Base-by-base conservation (phyloP, 2,113 vertebrate genomes). In the Campylorhamphus procurvoides region DNA sequence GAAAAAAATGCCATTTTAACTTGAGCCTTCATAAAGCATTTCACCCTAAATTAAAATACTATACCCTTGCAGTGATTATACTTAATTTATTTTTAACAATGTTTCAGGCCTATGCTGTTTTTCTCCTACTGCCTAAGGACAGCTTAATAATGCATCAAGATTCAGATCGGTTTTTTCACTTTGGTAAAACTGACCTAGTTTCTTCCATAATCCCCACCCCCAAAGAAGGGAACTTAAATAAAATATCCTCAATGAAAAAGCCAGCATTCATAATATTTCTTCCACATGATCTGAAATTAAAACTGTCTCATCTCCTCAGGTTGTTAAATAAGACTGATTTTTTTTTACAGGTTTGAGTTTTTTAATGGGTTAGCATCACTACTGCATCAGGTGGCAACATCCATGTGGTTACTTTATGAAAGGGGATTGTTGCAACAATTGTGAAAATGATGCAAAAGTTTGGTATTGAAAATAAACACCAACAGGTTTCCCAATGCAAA, bases 141-240 rank as follows among this genome's bases (percentile, higher is more conserved):
- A 96, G 82, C 92, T 97, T 97, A 97, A 93, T 97, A 97, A 97
- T 93, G 63, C 79, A 97, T 95, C 88, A 89, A 47, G 86, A 87
- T 96, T 95, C 5, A 0, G 42, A 89, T 95, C 12, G 5, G 0
- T 24, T 84, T 93, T 92, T 94, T 89, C 63, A 77, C 60, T 76
- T 83, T 84, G 87, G 78, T 96, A 94, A 95, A 97, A 97, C 52
- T 93, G 96, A 93, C 96, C 97, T 96, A 96, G 73, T 97, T 98
- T 95, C 39, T 27, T 85, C 69, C 8, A 16, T 81, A 93, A 67
- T 55, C 80, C 22, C 5, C 0, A 2, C 28, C n/a, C 24, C 22
- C 59, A 84, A 87, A 96, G 64, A 85, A 95, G 90, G 62, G 91
- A 96, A 96, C 37, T 80, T 82, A 89, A 84, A 83, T 94, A 87